A percentile compares a stretch with the other conserved stretches of the same genome.
These are phyloP conservation scores for Gobius niger DNA, from an alignment of 2,113 vertebrate genomes.

Conservation along the genomic window DNA sequence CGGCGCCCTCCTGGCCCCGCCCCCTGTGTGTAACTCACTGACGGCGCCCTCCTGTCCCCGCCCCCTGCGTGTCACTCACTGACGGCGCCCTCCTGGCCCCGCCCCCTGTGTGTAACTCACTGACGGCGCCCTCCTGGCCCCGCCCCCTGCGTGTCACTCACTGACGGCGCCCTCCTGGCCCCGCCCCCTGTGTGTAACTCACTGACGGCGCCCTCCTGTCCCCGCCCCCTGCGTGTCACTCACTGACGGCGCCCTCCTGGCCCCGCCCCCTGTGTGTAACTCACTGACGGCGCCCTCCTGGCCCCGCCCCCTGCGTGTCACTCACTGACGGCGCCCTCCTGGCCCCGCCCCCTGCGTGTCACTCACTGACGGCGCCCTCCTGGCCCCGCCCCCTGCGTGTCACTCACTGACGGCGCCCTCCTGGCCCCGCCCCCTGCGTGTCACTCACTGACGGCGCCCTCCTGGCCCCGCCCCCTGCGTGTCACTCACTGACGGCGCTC, in stretches of 20 bases:
- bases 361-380: too few relatives aligned
- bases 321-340: conserved; percentile 51
- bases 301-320: not conserved
- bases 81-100: not conserved
- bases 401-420: conserved; percentile 51
- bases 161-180: conserved; percentile 21
- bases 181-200: too few relatives aligned
- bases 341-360: too few relatives aligned
- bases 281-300: too few relatives aligned
- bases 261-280: too few relatives aligned
- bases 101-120: too few relatives aligned
- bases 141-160: conserved; percentile 35
- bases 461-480: not conserved
- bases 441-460: too few relatives aligned
- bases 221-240: conserved; percentile 15
- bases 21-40: too few relatives aligned
- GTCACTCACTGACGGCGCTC: conserved; percentile 50
- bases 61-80: conserved; percentile 47
- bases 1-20: not conserved
- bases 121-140: too few relatives aligned
- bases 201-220: too few relatives aligned
- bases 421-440: too few relatives aligned
- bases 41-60: too few relatives aligned
- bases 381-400: not conserved
- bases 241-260: conserved; percentile 39